These are phyloP conservation scores for Phyllotreta striolata DNA, from an alignment of 2,888 invertebrate species.

Conservation along the genomic window DNA sequence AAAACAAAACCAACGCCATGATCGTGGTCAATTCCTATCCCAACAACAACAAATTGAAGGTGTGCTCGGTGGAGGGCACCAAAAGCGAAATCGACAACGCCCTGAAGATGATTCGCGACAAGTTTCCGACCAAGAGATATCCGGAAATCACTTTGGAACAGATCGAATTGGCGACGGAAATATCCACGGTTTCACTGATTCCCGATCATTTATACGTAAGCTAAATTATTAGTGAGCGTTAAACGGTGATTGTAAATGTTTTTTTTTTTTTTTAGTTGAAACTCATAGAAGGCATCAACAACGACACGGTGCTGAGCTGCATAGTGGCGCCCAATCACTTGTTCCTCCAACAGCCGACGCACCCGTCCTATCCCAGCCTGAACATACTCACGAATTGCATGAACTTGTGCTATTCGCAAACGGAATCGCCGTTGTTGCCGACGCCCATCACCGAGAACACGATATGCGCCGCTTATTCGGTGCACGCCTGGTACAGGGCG, in stretches of 20 bases:
- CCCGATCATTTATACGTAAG: constrained; percentile 58
- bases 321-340: constrained; percentile 88
- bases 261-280: constrained; percentile 69
- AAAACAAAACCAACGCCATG: constrained; percentile 79
- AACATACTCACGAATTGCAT: constrained; percentile 82
- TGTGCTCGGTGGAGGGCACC: constrained; percentile 70
- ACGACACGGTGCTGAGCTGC: constrained; percentile 90
- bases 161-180: constrained; percentile 60
- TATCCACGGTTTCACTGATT: constrained; percentile 55
- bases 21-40: constrained; percentile 83
- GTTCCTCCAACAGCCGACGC: constrained; percentile 94
- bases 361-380: constrained; percentile 89
- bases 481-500: constrained; percentile 89
- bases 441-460: constrained; percentile 84
- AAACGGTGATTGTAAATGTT: no score
- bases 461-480: constrained; percentile 86
- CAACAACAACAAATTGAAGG: constrained; percentile 74
- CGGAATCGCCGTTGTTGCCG: constrained; percentile 82
- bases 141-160: constrained; percentile 79
- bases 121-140: constrained; percentile 83
- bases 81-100: constrained; percentile 82
- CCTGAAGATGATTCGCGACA: constrained; percentile 82
- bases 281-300: constrained; percentile 90
- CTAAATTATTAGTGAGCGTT: no score
- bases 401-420: constrained; percentile 80